A percentile compares a stretch with the other conserved stretches of the same genome.
phyloP scores from a whole-genome alignment of 2,888 invertebrate species.

The Andrena trimmerana region DNA sequence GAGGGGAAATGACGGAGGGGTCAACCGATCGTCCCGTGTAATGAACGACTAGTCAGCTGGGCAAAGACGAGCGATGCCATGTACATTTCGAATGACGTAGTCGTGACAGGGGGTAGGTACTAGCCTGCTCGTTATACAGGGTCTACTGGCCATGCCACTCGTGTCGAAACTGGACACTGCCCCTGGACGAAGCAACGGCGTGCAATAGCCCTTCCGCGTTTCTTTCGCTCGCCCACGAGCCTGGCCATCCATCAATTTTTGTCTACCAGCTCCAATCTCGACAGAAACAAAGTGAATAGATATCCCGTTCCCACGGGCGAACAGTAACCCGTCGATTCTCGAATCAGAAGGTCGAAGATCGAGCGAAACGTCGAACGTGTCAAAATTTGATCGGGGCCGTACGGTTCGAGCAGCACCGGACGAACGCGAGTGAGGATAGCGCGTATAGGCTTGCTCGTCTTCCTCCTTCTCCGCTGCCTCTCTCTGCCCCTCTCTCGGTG shows the following conservation, averaged over 20 bases:
- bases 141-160: no score
- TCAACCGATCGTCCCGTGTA: conserved; percentile 46
- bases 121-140: no score
- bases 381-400: conserved; percentile 83
- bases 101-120: neutral
- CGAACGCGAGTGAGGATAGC: conserved; percentile 62
- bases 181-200: neutral
- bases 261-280: conserved; percentile 14
- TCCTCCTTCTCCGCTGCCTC: conserved; percentile 16
- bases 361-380: conserved; percentile 81
- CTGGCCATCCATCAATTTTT: conserved; percentile 40
- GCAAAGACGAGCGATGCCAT: neutral
- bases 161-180: neutral
- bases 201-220: neutral
- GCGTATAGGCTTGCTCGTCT: conserved; percentile 34
- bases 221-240: neutral
- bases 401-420: conserved; percentile 51
- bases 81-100: neutral
- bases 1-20: conserved; percentile 11
- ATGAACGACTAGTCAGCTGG: neutral
- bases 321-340: conserved; percentile 73
- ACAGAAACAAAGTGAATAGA: conserved; percentile 41
- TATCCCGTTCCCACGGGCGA: conserved; percentile 65
- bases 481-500: conserved; percentile 44
- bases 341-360: conserved; percentile 76